A percentile compares a stretch with the other conserved stretches of the same genome.
Conservation (phyloP, 1,140 invertebrate species). For the Aphaenogaster floridana region DNA sequence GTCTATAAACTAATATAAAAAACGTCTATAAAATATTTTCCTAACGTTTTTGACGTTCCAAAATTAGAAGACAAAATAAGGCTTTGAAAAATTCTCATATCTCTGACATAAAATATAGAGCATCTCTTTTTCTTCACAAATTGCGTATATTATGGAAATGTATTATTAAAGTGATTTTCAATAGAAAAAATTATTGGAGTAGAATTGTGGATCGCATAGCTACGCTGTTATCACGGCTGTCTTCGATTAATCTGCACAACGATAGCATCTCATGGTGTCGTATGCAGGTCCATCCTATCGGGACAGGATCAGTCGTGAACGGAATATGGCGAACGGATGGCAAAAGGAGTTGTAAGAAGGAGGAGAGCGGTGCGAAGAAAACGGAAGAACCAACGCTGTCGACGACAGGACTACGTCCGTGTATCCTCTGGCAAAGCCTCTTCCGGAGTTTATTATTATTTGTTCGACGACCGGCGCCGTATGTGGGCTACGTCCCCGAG, state of each 20-base stretch:
- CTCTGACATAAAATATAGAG: not conserved
- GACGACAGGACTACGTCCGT: slow-evolving; percentile 32
- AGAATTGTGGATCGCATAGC: not conserved
- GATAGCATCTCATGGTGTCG: not conserved
- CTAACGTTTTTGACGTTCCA: not conserved
- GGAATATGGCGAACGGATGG: not conserved
- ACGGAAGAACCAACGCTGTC: not conserved
- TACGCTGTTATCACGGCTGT: not conserved
- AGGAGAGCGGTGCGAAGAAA: not conserved
- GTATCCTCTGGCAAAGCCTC: slow-evolving; percentile 55
- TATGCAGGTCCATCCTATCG: slow-evolving; percentile 1
- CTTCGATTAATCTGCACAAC: slow-evolving; percentile 22
- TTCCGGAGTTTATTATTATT: slow-evolving; percentile 72
- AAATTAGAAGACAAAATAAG: not conserved
- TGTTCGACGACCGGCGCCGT: slow-evolving; percentile 62
- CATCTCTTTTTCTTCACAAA: not conserved
- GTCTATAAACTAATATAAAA: not conserved
- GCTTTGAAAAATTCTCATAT: not conserved
- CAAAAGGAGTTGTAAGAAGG: not conserved
- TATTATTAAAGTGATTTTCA: not conserved
- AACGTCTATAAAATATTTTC: not conserved
- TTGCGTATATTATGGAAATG: not conserved
- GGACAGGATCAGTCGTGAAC: slow-evolving; percentile 19
- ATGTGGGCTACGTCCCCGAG: slow-evolving; percentile 59
- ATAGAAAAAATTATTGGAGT: not conserved